Base-by-base conservation (phyloP, 2,888 invertebrate species). In the Leptodirus hochenwartii region DNA sequence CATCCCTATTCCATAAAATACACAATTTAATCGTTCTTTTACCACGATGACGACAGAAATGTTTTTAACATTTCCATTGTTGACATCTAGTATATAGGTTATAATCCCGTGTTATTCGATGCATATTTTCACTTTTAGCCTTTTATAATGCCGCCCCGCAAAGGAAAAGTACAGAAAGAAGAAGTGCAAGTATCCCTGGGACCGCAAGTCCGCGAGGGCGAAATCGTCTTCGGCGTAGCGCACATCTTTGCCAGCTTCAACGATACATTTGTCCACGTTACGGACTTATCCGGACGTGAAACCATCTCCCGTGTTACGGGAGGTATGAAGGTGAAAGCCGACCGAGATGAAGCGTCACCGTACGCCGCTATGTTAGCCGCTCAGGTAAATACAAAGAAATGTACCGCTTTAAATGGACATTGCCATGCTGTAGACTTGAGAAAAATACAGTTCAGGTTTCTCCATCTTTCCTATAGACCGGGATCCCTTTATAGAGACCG, bases 341-440 rank as follows among this genome's bases (percentile, higher is more conserved):
- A 99, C 65, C 79, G 98, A 66, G 98, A 98, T 61, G 98, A 98
- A 62, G 91, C 98, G 40, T 96, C 96, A 26, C 98, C 98, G 27
- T 99, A 98, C 55, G 98, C 98, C 49, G 98, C 98, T 74, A 99
- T 98, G 98, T 90, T 98, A 64, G 98, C 98, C 46, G 96, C 96
- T 41, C 96, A 98, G 69, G 84, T 84, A 59, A 50, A 43, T 30
- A 15, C 17, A 15, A 27, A 10, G 16, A 25, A n/a, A 25, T 25
- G n/a, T n/a, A n/a, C n/a, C n/a, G n/a, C n/a, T n/a, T n/a, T n/a
- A n/a, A n/a, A n/a, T n/a, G n/a, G n/a, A n/a, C n/a, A n/a, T n/a
- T n/a, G n/a, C n/a, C n/a, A n/a, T n/a, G n/a, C n/a, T n/a, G n/a
- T n/a, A n/a, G n/a, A n/a, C n/a, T n/a, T n/a, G n/a, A n/a, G n/a